Base-by-base conservation (phyloP, 2,888 invertebrate species). In the Acronicta psi region DNA sequence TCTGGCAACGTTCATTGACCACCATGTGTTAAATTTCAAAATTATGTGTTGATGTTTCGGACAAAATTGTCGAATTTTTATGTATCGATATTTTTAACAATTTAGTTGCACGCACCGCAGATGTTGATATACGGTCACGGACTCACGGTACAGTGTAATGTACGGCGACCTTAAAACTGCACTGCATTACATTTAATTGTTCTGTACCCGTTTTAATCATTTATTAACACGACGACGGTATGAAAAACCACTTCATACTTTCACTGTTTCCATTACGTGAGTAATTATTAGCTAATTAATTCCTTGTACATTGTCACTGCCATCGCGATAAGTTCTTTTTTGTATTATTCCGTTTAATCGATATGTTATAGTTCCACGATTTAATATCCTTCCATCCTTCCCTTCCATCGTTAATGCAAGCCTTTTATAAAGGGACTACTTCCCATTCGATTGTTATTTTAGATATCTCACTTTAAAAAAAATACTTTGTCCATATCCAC, bases 161-260 rank as follows among this genome's bases (percentile, higher is more conserved):
- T 34, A 34, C n/a, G 2, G 13, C 1, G 34, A 34, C 34, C 34
- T n/a, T 34, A n/a, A 34, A 34, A 34, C n/a, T 34, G n/a, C 34
- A 34, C 34, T n/a, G 40, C 43, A 49, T 25, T 52, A n/a, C 38
- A 41, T 56, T 37, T 34, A 17, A 25, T 50, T 37, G 25, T 37
- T 44, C 29, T 44, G 38, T 20, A n/a, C n/a, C 44, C 47, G 40
- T 41, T 44, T 42, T 49, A 50, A 46, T 25, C 20, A 41, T 38
- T 52, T 10, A 65, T 59, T 43, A 42, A 45, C 51, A 51, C 46
- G 60, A 43, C 45, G 43, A 25, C 38, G 18, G 18, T 43, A 50
- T 37, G 37, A 56, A 70, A 53, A 56, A 46, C 20, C 10, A 62
- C 60, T 77, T 76, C 67, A 68, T 62, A 69, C 76, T 76, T 76